phyloP scores from a whole-genome alignment of 2,113 vertebrate genomes.

The Sorex fumeus region DNA sequence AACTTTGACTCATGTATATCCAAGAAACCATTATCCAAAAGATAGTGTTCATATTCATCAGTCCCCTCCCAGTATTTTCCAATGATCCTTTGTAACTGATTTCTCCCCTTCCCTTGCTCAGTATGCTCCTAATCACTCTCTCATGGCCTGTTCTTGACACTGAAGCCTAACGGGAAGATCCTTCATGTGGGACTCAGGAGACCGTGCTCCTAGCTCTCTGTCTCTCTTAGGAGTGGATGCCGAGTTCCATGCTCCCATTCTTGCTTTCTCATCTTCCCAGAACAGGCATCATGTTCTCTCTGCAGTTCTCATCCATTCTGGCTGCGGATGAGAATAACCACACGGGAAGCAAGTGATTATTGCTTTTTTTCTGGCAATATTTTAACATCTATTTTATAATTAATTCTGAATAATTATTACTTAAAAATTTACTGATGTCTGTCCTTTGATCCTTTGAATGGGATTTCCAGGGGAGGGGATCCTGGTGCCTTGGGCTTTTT shows the following conservation, averaged over 20 bases:
- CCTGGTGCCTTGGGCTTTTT: background rate
- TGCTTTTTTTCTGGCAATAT: background rate
- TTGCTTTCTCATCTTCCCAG: background rate
- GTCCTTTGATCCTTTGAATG: background rate
- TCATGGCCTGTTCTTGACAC: background rate
- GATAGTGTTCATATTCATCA: background rate
- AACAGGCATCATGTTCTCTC: background rate
- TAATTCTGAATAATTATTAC: constrained; percentile 27
- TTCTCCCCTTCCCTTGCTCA: background rate
- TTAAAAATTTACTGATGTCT: constrained; percentile 23
- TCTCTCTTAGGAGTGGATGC: too few relatives aligned
- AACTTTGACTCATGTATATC: background rate
- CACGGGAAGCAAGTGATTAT: background rate
- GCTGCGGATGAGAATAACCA: background rate
- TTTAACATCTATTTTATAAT: constrained; percentile 21
- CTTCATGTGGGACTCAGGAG: background rate
- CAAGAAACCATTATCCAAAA: background rate
- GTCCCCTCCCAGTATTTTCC: background rate
- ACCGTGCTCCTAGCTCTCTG: background rate
- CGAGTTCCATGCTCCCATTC: background rate
- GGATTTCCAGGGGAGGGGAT: constrained; percentile 1
- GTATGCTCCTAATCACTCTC: background rate
- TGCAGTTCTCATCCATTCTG: background rate
- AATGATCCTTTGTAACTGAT: background rate
- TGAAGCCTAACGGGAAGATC: background rate